A percentile compares a stretch with the other conserved stretches of the same genome.
Conservation (phyloP, 2,113 vertebrate genomes). For the Nerophis ophidion region DNA sequence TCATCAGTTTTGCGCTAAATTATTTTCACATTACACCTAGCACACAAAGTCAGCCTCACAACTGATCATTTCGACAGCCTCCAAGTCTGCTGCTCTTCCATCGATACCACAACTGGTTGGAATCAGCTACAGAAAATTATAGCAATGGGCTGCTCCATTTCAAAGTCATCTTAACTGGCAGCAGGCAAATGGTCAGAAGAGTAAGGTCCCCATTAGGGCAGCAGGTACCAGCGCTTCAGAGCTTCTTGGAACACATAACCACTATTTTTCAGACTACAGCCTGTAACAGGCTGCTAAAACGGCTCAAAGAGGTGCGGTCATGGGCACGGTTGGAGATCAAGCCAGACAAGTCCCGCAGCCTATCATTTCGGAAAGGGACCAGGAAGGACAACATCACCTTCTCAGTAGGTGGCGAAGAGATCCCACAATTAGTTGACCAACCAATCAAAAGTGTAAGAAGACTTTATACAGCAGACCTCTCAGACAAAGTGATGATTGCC, state of each 20-base stretch:
- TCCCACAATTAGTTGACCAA: not conserved
- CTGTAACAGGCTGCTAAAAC: not conserved
- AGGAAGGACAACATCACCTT: constrained; percentile 6
- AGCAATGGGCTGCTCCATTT: not conserved
- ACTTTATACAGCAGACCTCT: not conserved
- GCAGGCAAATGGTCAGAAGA: not conserved
- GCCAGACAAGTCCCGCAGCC: constrained; percentile 11
- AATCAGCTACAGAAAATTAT: not conserved
- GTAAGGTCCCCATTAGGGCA: not conserved
- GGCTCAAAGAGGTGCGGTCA: not conserved
- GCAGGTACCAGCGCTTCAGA: not conserved
- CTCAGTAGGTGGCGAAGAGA: constrained; percentile 1
- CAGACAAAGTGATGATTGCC: not conserved
- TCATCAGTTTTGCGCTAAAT: too few relatives aligned
- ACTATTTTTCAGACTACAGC: not conserved
- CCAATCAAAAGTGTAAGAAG: not conserved
- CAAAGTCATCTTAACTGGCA: not conserved
- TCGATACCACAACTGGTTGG: not conserved
- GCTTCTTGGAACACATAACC: not conserved
- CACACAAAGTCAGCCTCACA: not conserved
- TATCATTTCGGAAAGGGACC: constrained; percentile 13
- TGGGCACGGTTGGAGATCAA: constrained; percentile 10
- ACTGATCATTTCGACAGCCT: not conserved
- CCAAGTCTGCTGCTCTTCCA: not conserved
- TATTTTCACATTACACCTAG: too few relatives aligned